Evolutionary conservation across 2,888 invertebrate genomes (phyloP), one percentile per base, ranked within the genome.

Genomic region (Mimas tiliae): DNA sequence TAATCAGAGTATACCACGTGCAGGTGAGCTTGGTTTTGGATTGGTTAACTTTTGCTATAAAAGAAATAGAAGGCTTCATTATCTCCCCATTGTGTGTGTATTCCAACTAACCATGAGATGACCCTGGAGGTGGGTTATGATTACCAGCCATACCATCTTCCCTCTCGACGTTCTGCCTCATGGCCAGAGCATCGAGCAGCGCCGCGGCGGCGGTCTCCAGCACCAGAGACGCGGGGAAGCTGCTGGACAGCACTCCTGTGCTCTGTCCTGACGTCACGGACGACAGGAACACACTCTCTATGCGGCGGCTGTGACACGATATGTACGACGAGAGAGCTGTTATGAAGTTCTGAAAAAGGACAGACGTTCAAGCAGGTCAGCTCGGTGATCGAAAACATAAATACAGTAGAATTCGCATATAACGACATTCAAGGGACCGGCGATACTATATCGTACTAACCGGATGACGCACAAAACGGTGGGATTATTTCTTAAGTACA

Each of bases 141-240:
- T n/a, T n/a, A n/a, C n/a, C 38, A 38, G 38, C 38, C 38, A 38
- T 38, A 82, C 84, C 83, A 74, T 80, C 75, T 11, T 68, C 71
- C 12, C 67, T 70, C 45, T 78, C 81, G 0, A 50, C 66, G 62
- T 68, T 63, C 67, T 74, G 76, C 12, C 80, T 48, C 7, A 65
- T 69, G 0, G 83, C 81, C 12, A 87, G 64, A 0, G 80, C 77
- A 8, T 84, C 80, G 65, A 89, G 70, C 6, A 89, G 67, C 0
- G 70, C 74, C 0, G 79, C 76, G 0, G 83, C 81, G 0, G 90
- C 89, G 0, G 80, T 72, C 65, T 87, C 86, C 70, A 91, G 73
- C 34, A 84, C 70, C 33, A 90, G 71, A 0, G 91, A 73, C 0
- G 91, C 88, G 0, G 92, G 88, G 78, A 91, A 91, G 0, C 82